A percentile compares a stretch with the other conserved stretches of the same genome.
Evolutionary conservation across 2,113 vertebrate species (phyloP).

Genomic region (Elachura formosa): DNA sequence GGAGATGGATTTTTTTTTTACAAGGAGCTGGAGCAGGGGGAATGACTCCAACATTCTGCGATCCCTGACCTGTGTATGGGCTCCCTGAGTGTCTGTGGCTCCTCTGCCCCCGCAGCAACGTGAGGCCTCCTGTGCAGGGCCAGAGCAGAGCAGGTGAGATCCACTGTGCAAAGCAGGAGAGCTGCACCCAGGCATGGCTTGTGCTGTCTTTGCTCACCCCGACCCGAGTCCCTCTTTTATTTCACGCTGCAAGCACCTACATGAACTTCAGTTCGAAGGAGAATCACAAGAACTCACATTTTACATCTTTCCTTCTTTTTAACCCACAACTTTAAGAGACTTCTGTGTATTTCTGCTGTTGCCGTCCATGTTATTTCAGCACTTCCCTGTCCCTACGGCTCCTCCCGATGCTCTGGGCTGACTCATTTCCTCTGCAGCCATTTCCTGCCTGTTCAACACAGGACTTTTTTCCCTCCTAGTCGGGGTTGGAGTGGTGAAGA

Average conservation of each 20-base stretch:
- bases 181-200: not conserved
- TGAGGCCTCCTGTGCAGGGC: not conserved
- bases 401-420: constrained; percentile 5
- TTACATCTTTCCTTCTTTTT: not conserved
- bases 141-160: not conserved
- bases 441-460: constrained; percentile 34
- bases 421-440: constrained; percentile 63
- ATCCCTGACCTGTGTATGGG: not conserved
- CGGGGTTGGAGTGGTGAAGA: not conserved
- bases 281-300: not conserved
- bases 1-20: not conserved
- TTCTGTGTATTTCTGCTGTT: not conserved
- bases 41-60: not conserved
- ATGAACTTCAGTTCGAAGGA: not conserved
- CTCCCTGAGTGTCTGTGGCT: not conserved
- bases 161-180: not conserved
- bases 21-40: not conserved
- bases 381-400: not conserved
- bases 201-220: not conserved
- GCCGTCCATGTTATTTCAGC: not conserved
- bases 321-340: not conserved
- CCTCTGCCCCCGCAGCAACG: accelerated
- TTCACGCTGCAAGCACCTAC: not conserved
- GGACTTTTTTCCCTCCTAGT: not conserved
- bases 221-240: not conserved